These are phyloP conservation scores for Caenorhabditis sinica DNA, from an alignment of 2,888 invertebrate genomes.

Conservation along the genomic window DNA sequence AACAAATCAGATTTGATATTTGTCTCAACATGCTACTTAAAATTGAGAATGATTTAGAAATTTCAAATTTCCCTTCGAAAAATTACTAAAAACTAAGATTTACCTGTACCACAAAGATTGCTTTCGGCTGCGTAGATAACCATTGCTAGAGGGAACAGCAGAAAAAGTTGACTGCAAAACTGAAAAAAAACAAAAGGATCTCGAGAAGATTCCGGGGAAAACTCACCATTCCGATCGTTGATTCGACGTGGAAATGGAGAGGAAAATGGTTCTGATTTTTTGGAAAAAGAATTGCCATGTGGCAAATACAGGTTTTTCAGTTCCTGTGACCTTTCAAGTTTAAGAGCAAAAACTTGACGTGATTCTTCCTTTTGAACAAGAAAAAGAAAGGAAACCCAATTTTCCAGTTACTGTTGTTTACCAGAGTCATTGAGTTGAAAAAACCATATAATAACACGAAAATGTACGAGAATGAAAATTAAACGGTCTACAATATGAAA, in stretches of 20 bases:
- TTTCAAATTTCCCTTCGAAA: neutral
- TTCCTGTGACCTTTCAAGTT: too few species aligned
- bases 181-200: constrained; percentile 2
- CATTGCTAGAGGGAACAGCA: constrained; percentile 28
- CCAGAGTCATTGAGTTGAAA: too few species aligned
- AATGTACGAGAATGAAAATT: too few species aligned
- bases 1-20: neutral
- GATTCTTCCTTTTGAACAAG: too few species aligned
- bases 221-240: constrained; percentile 21
- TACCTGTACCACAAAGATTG: neutral
- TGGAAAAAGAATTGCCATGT: too few species aligned
- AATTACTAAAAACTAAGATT: neutral
- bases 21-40: neutral
- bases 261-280: too few species aligned
- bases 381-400: too few species aligned
- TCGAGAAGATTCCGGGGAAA: neutral
- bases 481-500: too few species aligned
- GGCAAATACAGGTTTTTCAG: too few species aligned
- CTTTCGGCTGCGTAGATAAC: neutral
- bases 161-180: constrained; percentile 34
- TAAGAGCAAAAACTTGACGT: too few species aligned
- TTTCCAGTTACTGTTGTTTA: too few species aligned
- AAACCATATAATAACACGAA: too few species aligned
- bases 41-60: neutral
- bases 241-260: neutral